Conservation (phyloP, 1,140 invertebrate species). For the Polypedilum vanderplanki region DNA sequence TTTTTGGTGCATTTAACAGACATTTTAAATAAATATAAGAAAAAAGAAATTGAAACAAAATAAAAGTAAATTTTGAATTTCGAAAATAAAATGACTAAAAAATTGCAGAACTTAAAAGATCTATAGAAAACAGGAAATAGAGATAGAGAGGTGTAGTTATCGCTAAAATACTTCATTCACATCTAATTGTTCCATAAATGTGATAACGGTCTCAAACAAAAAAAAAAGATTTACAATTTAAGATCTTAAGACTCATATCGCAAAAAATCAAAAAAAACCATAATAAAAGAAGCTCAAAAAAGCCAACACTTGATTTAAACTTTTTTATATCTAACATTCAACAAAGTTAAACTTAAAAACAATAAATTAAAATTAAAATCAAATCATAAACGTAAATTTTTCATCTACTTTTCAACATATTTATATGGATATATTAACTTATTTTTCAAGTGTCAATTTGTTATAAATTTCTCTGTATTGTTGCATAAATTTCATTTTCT, state of each 20-base stretch:
- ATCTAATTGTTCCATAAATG: slow-evolving; percentile 19
- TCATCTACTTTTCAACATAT: neutral
- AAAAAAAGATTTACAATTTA: neutral
- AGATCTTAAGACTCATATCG: neutral
- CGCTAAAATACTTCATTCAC: neutral
- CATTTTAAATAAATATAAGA: neutral
- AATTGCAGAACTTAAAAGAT: neutral
- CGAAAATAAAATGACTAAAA: neutral
- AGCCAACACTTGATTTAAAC: slow-evolving; percentile 11
- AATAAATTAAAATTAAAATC: neutral
- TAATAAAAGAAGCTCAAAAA: neutral
- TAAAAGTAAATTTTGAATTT: neutral
- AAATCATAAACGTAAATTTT: slow-evolving; percentile 7
- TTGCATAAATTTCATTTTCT: slow-evolving; percentile 30
- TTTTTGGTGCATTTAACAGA: slow-evolving; percentile 8
- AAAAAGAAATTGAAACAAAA: neutral
- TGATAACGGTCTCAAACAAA: neutral
- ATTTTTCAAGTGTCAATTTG: neutral
- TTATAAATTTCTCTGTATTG: neutral
- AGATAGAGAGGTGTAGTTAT: neutral
- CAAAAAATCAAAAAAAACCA: neutral
- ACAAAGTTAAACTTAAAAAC: neutral
- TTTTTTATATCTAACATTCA: slow-evolving; percentile 13
- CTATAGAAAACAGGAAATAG: neutral
- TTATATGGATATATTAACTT: no score